Base-by-base conservation (phyloP, 2,113 vertebrate species). In the Abramis brama region DNA sequence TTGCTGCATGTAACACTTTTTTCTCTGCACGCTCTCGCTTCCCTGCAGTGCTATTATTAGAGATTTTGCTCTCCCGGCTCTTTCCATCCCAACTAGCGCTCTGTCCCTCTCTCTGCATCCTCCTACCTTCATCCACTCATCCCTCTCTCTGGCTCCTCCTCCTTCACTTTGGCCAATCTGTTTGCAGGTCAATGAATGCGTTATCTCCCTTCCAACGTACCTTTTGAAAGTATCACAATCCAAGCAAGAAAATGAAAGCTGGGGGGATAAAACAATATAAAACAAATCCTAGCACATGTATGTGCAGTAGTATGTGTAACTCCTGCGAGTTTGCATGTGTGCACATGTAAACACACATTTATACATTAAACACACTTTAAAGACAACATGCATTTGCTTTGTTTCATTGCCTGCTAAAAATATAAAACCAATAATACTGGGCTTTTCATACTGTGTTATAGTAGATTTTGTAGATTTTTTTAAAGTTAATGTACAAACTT, bases 121-220 rank as follows among this genome's bases (percentile, higher is more conserved):
- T 73, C 59, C 70, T 74, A 85, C 77, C 45, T 59, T 60, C 23
- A 17, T 74, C 66, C 30, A 23, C 55, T 52, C 36, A 64, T 60
- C 39, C 12, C 75, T 19, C 39, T n/a, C 27, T 36, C 73, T 52
- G 62, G 50, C 43, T 85, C 84, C 66, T 73, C 45, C 75, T 84
- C n/a, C 70, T 87, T 82, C 92, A 82, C 91, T 92, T 76, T 91
- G 89, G 13, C 66, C 90, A 89, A 57, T 93, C 91, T 2, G 91
- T 89, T 47, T 90, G 89, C 10, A 93, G 90, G 11, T 50, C 92
- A 90, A 87, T 93, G 92, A 75, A 94, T 89, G 91, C 90, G 86
- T 86, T 91, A 11, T 94, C 92, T 47, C 91, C 89, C 3, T 77
- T 86, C 23, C 91, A 87, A 21, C 52, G 39, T 43, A 60, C 36